Base-by-base conservation (phyloP, 2,113 vertebrate genomes). In the Holacanthus passer region DNA sequence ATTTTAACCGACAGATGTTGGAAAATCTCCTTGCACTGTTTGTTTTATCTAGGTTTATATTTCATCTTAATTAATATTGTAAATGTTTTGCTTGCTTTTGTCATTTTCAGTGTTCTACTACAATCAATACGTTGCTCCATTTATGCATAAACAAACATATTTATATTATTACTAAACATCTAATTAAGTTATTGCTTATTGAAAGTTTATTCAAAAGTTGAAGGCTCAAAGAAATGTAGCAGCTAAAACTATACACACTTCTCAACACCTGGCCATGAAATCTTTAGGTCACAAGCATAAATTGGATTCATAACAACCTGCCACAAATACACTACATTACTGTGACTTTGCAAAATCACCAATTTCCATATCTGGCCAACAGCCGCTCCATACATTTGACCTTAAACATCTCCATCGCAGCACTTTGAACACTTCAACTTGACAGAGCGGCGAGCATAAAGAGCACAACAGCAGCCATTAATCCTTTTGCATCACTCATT, bases 401-500 rank as follows among this genome's bases (percentile, higher is more conserved):
- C 58, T 53, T 29, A 32, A 53, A 66, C n/a, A 19, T 73, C 48
- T 68, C 9, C 55, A 77, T 69, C 47, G 64, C 22, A 47, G 22
- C 7, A 53, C 7, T 75, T 71, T 47, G 17, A 72, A 68, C 48
- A 52, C 41, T 56, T 79, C 2, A 73, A 45, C 45, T 14, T 60
- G 37, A 59, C 67, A 79, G 37, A 22, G 24, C 16, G 35, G 8
- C n/a, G 4, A 43, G 55, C 35, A 50, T 41, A 52, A 73, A 53
- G 22, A 58, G 43, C 47, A 43, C 17, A 31, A 12, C 1, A 4
- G 24, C 27, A 82, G 50, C 48, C 48, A 3, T 76, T 82, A 84
- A 88, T 87, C 72, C 63, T 39, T 62, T 43, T 55, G 27, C 69
- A 76, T 82, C 35, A 68, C 32, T 90, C 39, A 62, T 17, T 74